Evolutionary conservation across 1,140 invertebrate genomes (phyloP).

Genomic region (Holcopasites calliopsidis): DNA sequence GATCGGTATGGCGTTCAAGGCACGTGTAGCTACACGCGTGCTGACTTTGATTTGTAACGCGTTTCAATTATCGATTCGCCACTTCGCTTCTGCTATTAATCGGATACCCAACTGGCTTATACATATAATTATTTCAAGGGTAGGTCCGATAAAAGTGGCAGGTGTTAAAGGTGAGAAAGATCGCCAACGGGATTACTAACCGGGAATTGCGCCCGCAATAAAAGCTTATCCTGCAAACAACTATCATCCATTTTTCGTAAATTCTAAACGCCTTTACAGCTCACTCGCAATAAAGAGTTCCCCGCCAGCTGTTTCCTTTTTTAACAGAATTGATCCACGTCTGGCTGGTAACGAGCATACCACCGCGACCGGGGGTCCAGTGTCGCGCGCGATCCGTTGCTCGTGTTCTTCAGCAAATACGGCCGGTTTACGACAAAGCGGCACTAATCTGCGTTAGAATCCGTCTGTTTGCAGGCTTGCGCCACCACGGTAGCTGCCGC

Average conservation of each 20-base stretch:
- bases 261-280: too few species aligned
- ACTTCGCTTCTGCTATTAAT: constrained; percentile 22
- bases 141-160: background rate
- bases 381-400: background rate
- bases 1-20: constrained; percentile 5
- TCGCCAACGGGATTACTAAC: background rate
- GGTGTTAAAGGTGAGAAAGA: too few species aligned
- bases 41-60: constrained; percentile 37
- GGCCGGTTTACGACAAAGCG: background rate
- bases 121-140: background rate
- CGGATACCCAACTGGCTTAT: background rate
- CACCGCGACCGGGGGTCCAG: background rate
- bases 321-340: background rate
- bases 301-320: too few species aligned
- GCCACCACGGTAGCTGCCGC: background rate
- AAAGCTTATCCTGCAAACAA: too few species aligned
- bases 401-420: background rate
- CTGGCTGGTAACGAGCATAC: background rate
- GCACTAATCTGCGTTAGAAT: constrained; percentile 31
- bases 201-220: too few species aligned
- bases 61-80: constrained; percentile 56
- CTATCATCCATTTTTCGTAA: too few species aligned
- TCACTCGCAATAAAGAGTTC: background rate
- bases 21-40: constrained; percentile 40
- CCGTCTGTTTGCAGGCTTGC: constrained; percentile 21